Conservation (phyloP, 2,797 vertebrate species). For the Carapus acus region DNA sequence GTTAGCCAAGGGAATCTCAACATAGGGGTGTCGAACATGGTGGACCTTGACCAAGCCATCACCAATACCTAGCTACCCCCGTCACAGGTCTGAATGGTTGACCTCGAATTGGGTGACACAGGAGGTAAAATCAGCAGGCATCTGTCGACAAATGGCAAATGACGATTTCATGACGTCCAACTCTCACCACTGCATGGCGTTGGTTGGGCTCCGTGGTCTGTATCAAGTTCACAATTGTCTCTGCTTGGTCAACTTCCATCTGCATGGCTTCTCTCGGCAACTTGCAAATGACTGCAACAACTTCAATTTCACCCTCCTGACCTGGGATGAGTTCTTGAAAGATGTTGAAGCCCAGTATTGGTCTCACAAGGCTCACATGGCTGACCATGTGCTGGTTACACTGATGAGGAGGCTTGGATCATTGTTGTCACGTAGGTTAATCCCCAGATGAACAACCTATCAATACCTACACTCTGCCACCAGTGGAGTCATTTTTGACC, state of each 20-base stretch:
- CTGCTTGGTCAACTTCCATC: conserved; percentile 10
- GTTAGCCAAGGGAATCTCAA: conserved; percentile 12
- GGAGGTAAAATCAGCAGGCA: conserved; percentile 12
- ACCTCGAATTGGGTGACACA: conserved; percentile 17
- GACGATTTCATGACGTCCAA: neutral
- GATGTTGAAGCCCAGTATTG: conserved; percentile 14
- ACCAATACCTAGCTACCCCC: conserved; percentile 15
- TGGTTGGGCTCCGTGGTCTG: neutral
- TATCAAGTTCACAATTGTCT: conserved; percentile 23
- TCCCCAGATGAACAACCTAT: no score
- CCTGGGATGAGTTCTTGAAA: conserved; percentile 23
- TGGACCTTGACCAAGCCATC: conserved; percentile 23
- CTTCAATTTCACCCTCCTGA: neutral
- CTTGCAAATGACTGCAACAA: neutral
- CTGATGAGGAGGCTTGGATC: conserved; percentile 14
- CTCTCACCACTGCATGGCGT: neutral
- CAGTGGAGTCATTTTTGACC: no score
- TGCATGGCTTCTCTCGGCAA: conserved; percentile 18
- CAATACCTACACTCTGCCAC: no score
- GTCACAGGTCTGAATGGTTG: neutral
- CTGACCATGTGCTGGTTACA: conserved; percentile 18
- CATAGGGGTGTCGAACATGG: conserved; percentile 3
- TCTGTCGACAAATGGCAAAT: conserved; percentile 10
- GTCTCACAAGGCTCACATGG: neutral
- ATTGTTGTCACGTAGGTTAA: conserved; percentile 13